phyloP scores from a whole-genome alignment of 2,113 vertebrate genomes.

The Ictidomys tridecemlineatus region DNA sequence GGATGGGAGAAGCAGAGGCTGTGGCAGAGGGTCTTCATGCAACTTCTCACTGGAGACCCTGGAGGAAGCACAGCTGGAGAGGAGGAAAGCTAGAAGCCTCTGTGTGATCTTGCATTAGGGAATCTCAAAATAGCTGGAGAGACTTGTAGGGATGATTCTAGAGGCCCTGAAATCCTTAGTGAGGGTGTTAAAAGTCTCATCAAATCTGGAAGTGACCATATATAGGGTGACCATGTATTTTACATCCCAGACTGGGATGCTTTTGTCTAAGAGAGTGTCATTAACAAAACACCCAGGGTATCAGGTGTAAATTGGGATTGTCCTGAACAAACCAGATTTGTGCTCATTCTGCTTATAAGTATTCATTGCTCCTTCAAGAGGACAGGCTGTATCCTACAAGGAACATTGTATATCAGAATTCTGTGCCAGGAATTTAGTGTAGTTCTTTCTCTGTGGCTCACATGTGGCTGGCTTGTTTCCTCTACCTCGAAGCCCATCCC shows the following conservation, averaged over 20 bases:
- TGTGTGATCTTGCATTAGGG: neutral
- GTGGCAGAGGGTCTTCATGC: neutral
- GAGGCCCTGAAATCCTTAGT: neutral
- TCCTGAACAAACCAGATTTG: neutral
- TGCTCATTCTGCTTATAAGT: neutral
- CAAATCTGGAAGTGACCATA: neutral
- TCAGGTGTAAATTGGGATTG: neutral
- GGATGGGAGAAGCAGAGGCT: neutral
- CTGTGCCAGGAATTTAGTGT: neutral
- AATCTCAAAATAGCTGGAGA: neutral
- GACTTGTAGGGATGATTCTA: neutral
- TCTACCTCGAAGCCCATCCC: neutral
- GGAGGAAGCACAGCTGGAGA: neutral
- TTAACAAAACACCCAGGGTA: neutral
- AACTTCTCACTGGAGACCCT: neutral
- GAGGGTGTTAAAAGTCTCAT: neutral
- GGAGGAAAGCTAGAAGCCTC: neutral
- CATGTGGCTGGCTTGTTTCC: neutral
- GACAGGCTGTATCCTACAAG: accelerated
- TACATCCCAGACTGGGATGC: neutral
- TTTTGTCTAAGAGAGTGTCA: neutral
- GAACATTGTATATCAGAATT: neutral
- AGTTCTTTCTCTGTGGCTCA: neutral
- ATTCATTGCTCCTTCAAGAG: neutral
- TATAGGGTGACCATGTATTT: neutral